Conservation (phyloP, 1,140 invertebrate genomes). For the Caenorhabditis tropicalis region DNA sequence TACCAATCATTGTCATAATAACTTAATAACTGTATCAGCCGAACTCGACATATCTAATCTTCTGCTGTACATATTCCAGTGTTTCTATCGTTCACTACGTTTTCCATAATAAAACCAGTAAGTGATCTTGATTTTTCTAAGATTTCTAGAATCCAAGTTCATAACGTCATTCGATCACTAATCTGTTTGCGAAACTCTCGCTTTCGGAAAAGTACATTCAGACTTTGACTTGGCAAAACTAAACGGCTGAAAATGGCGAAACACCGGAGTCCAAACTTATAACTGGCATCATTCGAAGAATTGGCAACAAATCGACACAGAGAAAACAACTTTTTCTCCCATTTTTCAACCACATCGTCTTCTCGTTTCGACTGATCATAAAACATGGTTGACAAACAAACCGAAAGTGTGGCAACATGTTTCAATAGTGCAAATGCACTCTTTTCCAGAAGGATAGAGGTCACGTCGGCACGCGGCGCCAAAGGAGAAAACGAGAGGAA, state of each 20-base stretch:
- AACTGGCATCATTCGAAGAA: constrained; percentile 6
- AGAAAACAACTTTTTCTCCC: not conserved
- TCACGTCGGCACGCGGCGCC: constrained; percentile 13
- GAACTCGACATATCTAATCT: too few species aligned
- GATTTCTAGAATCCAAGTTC: too few species aligned
- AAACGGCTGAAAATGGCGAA: too few species aligned
- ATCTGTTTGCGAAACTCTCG: not conserved
- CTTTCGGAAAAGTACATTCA: not conserved
- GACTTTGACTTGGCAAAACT: not conserved
- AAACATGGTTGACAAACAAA: constrained; percentile 44
- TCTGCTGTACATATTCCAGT: too few species aligned
- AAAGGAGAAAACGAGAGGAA: not conserved
- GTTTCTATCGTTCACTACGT: too few species aligned
- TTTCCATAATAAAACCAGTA: too few species aligned
- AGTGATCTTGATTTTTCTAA: too few species aligned
- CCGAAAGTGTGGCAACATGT: constrained; percentile 12
- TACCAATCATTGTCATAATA: too few species aligned
- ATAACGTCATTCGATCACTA: too few species aligned
- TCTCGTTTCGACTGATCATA: not conserved
- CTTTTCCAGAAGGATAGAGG: constrained; percentile 37
- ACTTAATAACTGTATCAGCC: too few species aligned
- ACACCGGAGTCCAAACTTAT: not conserved
- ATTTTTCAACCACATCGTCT: not conserved
- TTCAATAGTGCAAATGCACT: constrained; percentile 27
- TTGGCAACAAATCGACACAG: not conserved